These are phyloP conservation scores for Danio jaintianensis DNA, from an alignment of 2,797 vertebrate species.

Conservation along the genomic window DNA sequence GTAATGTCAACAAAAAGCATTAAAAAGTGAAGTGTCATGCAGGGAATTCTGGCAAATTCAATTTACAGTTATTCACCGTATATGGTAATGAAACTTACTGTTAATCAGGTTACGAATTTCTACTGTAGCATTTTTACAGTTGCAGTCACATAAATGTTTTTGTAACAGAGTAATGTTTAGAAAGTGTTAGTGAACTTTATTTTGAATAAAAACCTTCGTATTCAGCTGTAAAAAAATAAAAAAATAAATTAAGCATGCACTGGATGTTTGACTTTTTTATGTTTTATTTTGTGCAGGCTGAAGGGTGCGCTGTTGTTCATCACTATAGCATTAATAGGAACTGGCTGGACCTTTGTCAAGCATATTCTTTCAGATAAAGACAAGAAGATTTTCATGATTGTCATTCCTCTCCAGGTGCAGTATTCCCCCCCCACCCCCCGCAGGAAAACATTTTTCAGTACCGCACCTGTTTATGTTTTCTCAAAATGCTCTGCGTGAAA, in stretches of 20 bases:
- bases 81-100: no score
- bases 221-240: background rate
- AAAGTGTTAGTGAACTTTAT: background rate
- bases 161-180: no score
- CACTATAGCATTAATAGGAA: slow-evolving; percentile 87
- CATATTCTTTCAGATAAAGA: slow-evolving; percentile 90
- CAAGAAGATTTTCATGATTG: slow-evolving; percentile 92
- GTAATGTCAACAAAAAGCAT: no score
- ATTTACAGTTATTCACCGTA: no score
- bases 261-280: background rate
- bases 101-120: no score
- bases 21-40: no score
- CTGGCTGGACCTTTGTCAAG: slow-evolving; percentile 91
- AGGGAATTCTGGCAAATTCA: no score
- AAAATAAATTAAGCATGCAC: background rate
- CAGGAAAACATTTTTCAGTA: background rate
- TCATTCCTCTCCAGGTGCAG: slow-evolving; percentile 86
- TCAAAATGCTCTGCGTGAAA: background rate
- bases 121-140: no score
- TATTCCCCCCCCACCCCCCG: background rate
- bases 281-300: slow-evolving; percentile 70
- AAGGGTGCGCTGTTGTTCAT: slow-evolving; percentile 89
- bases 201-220: background rate
- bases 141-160: no score
- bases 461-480: no score